Evolutionary conservation across 2,113 vertebrate species (phyloP), one percentile per base, ranked within the genome.

Genomic region (Paramormyrops kingsleyae): DNA sequence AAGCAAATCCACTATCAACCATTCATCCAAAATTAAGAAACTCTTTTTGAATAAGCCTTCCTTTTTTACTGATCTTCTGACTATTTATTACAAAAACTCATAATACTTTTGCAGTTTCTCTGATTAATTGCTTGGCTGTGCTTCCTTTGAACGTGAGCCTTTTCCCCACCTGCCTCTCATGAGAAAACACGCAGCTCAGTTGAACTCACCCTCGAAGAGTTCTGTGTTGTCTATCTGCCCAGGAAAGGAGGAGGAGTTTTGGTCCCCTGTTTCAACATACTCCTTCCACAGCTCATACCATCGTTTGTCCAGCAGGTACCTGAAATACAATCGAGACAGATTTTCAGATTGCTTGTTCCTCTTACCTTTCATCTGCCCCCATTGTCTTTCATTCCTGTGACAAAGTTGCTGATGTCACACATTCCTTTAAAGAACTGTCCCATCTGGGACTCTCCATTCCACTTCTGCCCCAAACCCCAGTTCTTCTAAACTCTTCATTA

Each of bases 261-360:
- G 95, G 92, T 97, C 95, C 86, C 95, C 94, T 0, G 91, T 94
- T 89, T 96, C 95, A 86, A 97, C 96, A 12, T 97, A 97, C 83
- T 95, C 95, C 77, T 95, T 96, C 97, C 97, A 97, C 91, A 95
- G 95, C 46, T 96, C 94, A 92, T 95, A 97, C 97, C 97, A 98
- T 88, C 94, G 95, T 12, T 92, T 94, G 35, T 95, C 96, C 94
- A 97, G 91, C 89, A 98, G 93, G 89, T 97, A 97, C 97, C 97
- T 97, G 89, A 59, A 89, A 86, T 31, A 88, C 15, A 90, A 83
- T 91, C 17, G 47, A 89, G 83, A 88, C 52, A 89, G 66, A 87
- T 77, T 44, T 89, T 89, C 70, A 53, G 66, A 9, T 9, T 84
- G 42, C 13, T 27, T 4, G 2, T 15, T 88, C 3, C 31, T 24